These are phyloP conservation scores for Octodon degus DNA, from an alignment of 2,113 vertebrate genomes.

Conservation along the genomic window DNA sequence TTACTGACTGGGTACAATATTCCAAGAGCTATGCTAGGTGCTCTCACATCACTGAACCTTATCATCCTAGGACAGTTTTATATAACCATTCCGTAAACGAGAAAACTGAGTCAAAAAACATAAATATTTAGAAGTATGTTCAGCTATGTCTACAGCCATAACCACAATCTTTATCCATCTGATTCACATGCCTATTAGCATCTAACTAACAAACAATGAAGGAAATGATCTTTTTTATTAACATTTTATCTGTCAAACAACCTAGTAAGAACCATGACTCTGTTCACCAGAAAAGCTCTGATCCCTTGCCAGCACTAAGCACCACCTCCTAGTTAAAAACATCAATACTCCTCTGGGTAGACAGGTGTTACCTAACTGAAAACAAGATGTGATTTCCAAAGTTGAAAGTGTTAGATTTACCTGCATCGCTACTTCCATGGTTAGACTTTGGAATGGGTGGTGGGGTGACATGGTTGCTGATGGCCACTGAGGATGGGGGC, in stretches of 20 bases:
- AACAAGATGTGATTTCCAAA: background rate
- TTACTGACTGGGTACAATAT: background rate
- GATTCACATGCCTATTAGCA: background rate
- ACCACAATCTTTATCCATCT: background rate
- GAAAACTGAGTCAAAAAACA: background rate
- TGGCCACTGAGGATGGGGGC: constrained; percentile 87
- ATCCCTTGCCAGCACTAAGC: background rate
- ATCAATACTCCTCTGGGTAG: background rate
- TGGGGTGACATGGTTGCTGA: constrained; percentile 88
- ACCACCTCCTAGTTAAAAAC: background rate
- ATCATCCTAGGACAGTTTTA: background rate
- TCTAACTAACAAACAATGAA: background rate
- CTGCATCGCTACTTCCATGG: constrained; percentile 85
- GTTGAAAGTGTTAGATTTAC: constrained; percentile 75
- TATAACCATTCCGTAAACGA: constrained; percentile 9
- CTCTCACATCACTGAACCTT: background rate
- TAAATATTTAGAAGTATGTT: background rate
- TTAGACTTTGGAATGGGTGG: constrained; percentile 86
- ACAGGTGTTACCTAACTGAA: background rate
- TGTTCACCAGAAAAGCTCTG: background rate
- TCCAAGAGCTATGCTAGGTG: background rate
- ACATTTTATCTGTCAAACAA: constrained; percentile 6
- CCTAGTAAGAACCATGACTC: background rate
- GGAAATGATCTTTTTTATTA: background rate
- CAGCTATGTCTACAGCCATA: background rate